These are phyloP conservation scores for Eilema caniola DNA, from an alignment of 2,888 invertebrate genomes.

Conservation along the genomic window DNA sequence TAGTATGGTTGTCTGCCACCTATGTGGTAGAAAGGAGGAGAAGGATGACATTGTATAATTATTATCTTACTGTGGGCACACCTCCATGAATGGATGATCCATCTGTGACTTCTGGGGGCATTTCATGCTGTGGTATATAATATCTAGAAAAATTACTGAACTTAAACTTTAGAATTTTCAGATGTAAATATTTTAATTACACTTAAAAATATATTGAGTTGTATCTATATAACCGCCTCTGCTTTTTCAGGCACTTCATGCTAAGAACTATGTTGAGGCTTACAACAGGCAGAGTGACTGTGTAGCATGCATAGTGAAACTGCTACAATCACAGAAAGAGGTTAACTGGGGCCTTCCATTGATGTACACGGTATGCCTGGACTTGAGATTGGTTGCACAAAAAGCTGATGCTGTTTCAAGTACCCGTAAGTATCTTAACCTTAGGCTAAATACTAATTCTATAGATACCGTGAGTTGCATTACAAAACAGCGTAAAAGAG, in stretches of 20 bases:
- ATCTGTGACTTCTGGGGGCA: too few species aligned
- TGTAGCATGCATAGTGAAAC: constrained; percentile 92
- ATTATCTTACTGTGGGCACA: too few species aligned
- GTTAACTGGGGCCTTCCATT: constrained; percentile 99
- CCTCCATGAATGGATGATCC: too few species aligned
- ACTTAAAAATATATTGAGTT: neutral
- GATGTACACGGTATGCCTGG: constrained; percentile 96
- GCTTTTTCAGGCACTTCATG: constrained; percentile 73
- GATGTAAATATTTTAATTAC: neutral
- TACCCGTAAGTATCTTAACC: constrained; percentile 61
- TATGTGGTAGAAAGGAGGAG: too few species aligned
- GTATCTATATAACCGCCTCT: neutral
- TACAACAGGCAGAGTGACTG: constrained; percentile 93
- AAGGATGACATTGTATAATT: too few species aligned
- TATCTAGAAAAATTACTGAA: too few species aligned
- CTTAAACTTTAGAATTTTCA: too few species aligned
- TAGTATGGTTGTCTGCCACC: too few species aligned
- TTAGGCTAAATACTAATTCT: too few species aligned
- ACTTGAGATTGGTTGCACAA: constrained; percentile 94
- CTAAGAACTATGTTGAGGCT: constrained; percentile 88
- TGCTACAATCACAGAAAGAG: constrained; percentile 95
- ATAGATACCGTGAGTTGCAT: too few species aligned
- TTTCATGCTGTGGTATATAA: too few species aligned
- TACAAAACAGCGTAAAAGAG: too few species aligned
- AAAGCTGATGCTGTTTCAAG: constrained; percentile 88